phyloP scores from a whole-genome alignment of 2,113 vertebrate species.

The Lota lota region DNA sequence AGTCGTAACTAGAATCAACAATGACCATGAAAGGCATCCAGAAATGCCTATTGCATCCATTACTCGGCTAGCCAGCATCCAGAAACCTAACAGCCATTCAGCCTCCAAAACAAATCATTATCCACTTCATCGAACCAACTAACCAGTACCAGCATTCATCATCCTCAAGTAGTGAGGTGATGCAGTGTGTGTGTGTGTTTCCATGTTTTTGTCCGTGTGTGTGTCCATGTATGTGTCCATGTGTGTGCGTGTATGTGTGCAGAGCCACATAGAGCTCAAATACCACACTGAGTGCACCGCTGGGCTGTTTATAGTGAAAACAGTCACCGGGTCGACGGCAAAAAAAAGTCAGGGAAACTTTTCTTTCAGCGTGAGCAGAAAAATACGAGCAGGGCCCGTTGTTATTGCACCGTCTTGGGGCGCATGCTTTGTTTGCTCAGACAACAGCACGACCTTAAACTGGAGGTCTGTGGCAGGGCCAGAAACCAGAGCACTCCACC shows the following conservation, averaged over 20 bases:
- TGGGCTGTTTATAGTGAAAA: constrained; percentile 74
- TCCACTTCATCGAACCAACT: too few relatives aligned
- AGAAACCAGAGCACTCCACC: constrained; percentile 60
- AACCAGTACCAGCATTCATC: too few relatives aligned
- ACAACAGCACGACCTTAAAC: constrained; percentile 73
- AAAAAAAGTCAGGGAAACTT: constrained; percentile 67
- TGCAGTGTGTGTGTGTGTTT: background rate
- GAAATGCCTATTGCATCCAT: too few relatives aligned
- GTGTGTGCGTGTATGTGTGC: constrained; percentile 8
- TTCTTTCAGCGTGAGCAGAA: constrained; percentile 71
- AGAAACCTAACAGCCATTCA: too few relatives aligned
- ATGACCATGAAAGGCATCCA: too few relatives aligned
- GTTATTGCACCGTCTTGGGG: constrained; percentile 66
- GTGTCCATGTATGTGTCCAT: background rate
- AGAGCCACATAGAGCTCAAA: constrained; percentile 39
- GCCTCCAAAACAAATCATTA: too few relatives aligned
- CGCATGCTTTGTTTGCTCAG: constrained; percentile 71
- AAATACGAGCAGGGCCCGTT: constrained; percentile 68
- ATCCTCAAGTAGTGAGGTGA: background rate
- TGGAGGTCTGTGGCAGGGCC: constrained; percentile 59
- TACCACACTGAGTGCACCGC: constrained; percentile 54
- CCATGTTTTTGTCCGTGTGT: too few relatives aligned
- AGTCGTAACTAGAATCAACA: too few relatives aligned
- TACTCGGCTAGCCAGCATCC: too few relatives aligned
- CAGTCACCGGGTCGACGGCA: constrained; percentile 70